phyloP scores from a whole-genome alignment of 1,140 invertebrate genomes.

The Cydia pomonella region DNA sequence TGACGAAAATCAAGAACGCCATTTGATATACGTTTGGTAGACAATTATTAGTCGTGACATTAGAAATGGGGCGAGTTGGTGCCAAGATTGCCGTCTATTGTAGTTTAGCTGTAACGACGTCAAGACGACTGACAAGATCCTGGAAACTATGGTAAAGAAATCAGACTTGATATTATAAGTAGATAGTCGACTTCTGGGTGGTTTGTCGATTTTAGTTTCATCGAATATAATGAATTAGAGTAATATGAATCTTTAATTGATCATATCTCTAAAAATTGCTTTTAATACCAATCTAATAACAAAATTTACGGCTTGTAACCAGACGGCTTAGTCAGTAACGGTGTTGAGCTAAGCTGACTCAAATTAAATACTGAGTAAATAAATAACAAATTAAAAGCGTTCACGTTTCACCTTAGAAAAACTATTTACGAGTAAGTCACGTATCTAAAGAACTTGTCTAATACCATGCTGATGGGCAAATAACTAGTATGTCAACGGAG shows the following conservation, averaged over 20 bases:
- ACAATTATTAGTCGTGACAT: slow-evolving; percentile 4
- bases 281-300: too few species aligned
- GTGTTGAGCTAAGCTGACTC: too few species aligned
- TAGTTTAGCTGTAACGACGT: neutral
- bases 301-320: too few species aligned
- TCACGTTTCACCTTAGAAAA: neutral
- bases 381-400: neutral
- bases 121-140: neutral
- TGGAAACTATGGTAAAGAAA: neutral
- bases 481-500: slow-evolving; percentile 48
- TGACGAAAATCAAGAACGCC: slow-evolving; percentile 13
- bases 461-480: slow-evolving; percentile 46
- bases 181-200: too few species aligned
- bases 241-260: too few species aligned
- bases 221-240: too few species aligned
- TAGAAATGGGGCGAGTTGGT: neutral
- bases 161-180: neutral
- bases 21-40: slow-evolving; percentile 11
- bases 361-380: too few species aligned
- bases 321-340: too few species aligned
- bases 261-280: too few species aligned
- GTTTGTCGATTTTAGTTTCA: too few species aligned
- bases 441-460: slow-evolving; percentile 9
- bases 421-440: neutral
- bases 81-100: neutral